These are phyloP conservation scores for Aptenodytes forsteri DNA, from an alignment of 2,113 vertebrate species.

Conservation along the genomic window DNA sequence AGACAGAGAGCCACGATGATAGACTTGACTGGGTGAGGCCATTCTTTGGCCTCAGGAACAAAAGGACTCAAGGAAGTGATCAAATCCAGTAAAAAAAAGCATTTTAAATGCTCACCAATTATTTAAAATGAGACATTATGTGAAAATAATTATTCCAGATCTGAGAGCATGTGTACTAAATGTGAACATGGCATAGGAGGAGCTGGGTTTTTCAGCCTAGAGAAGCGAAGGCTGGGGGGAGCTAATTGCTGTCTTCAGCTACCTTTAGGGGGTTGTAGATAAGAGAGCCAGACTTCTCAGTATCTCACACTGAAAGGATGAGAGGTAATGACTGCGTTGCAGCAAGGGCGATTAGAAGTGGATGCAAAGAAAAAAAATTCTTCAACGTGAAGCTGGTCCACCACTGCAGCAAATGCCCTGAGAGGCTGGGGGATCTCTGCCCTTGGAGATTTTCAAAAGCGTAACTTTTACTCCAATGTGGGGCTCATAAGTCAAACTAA, in stretches of 20 bases:
- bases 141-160: background rate
- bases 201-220: background rate
- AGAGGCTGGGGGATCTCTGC: background rate
- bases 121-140: background rate
- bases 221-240: background rate
- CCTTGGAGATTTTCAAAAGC: background rate
- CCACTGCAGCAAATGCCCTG: background rate
- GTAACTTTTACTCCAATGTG: background rate
- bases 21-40: background rate
- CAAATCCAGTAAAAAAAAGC: background rate
- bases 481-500: fast-evolving
- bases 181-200: background rate
- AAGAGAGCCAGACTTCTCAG: background rate
- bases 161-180: background rate
- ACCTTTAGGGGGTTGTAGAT: background rate
- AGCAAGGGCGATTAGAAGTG: background rate
- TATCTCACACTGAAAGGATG: background rate
- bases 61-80: background rate
- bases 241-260: background rate
- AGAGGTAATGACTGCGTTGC: background rate
- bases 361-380: background rate
- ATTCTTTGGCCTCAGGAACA: background rate
- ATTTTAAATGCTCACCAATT: background rate
- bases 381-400: background rate
- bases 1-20: background rate